phyloP scores from a whole-genome alignment of 2,888 invertebrate genomes.

The Heteromurus nitidus region DNA sequence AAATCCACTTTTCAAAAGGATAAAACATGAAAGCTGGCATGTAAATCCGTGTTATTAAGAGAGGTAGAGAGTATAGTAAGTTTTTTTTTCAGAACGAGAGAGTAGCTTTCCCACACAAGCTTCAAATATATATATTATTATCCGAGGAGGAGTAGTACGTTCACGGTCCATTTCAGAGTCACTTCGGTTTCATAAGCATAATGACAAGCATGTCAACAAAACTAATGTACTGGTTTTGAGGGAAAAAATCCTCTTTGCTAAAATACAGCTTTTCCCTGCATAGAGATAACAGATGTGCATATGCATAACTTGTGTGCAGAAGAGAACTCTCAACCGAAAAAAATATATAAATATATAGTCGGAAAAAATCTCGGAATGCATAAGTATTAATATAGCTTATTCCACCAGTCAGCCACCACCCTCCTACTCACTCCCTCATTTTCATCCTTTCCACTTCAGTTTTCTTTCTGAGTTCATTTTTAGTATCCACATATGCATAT shows the following conservation, averaged over 20 bases:
- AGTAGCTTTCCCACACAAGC: conserved; percentile 21
- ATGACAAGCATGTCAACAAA: conserved; percentile 61
- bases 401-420: not conserved
- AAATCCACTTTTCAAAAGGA: conserved; percentile 46
- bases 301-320: too few species aligned
- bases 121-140: conserved; percentile 43
- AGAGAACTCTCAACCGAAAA: too few species aligned
- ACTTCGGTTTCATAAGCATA: conserved; percentile 47
- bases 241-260: conserved; percentile 45
- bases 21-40: conserved; percentile 48
- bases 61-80: conserved; percentile 1
- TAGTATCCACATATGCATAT: conserved; percentile 16
- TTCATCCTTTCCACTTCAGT: conserved; percentile 26
- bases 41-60: conserved; percentile 56
- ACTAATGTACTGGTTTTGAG: conserved; percentile 57
- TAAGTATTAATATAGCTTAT: not conserved
- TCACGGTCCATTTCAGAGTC: conserved; percentile 63
- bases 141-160: conserved; percentile 36
- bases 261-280: not conserved
- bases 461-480: conserved; percentile 30
- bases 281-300: not conserved
- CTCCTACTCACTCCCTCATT: conserved; percentile 23
- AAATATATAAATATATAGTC: not conserved
- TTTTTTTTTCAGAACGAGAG: not conserved
- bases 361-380: not conserved